Evolutionary conservation across 2,888 invertebrate species (phyloP), one percentile per base, ranked within the genome.

Genomic region (Drosophila affinis): DNA sequence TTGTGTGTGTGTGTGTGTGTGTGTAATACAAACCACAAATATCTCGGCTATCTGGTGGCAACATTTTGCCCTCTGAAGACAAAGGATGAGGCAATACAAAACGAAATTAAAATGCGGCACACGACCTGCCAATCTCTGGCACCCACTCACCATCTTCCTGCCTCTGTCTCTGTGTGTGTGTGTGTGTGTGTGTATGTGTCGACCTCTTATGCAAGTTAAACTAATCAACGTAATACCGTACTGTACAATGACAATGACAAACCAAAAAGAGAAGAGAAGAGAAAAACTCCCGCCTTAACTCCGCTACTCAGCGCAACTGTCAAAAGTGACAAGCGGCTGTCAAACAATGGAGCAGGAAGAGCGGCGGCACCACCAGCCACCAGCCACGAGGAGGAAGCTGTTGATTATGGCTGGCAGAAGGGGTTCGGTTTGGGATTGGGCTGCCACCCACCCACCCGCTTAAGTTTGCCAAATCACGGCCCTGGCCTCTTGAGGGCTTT

Each of bases 31-130:
- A 57, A 68, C 70, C 74, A 76, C 80, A 82, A 76, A 65, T 46
- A 69, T 44, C 68, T 49, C 39, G n/a, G 71, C 17, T 61, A 70
- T 72, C 73, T 57, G 64, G 53, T 72, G 73, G 74, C 64, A 73
- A 32, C 57, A 74, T 73, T 64, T 46, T 39, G 39, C 58, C 46
- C 54, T 51, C 86, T 72, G 86, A 58, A 80, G 69, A 84, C 87
- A 83, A 63, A 57, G 69, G 87, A 65, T 78, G 75, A 72, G 81
- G 77, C 65, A 68, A 45, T 79, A 87, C 85, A 88, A 88, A 88
- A 74, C 78, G 79, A 87, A 79, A 85, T 88, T 87, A 84, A 88
- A 81, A 84, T 81, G 84, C 87, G 89, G 87, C 85, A 88, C 85
- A 85, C 89, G 85, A 88, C 85, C 87, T 84, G 82, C 79, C 87